Base-by-base conservation (phyloP, 2,888 invertebrate species). In the Punctoribates punctum region DNA sequence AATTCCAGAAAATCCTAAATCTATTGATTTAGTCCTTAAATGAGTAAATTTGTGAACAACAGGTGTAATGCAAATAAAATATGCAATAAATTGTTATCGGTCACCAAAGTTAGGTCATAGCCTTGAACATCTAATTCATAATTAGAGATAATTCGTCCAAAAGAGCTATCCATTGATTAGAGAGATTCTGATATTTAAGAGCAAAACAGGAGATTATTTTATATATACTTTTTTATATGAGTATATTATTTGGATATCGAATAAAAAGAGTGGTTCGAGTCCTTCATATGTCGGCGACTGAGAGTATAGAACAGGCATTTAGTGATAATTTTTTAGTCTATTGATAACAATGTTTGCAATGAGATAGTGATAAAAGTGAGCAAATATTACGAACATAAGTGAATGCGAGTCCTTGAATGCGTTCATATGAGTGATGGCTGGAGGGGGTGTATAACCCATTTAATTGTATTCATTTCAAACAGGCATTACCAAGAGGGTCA, bases 261-360 rank as follows among this genome's bases (percentile, higher is more conserved):
- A 54, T 23, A 60, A 60, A 60, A 65, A 34, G 34, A 65, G 9
- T 60, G 27, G 9, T 27, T 65, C n/a, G 34, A 65, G 65, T 34
- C 65, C 65, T 65, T 65, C 65, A 60, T 27, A 34, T 34, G 65
- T 65, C 65, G 65, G 65, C 65, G 65, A 65, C 65, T 38, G 57
- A 65, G 38, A 65, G n/a, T 34, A 65, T 34, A 65, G 65, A 65
- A 34, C 17, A 65, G 65, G 1, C 65, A 65, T 65, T 34, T 13
- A 11, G 17, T 65, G 20, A 54, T 65, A 27, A 4, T 20, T 60
- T 25, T 29, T 60, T 51, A n/a, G 17, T 51, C 8, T 9, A 60
- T 20, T 65, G 34, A 65, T 65, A 34, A 34, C 65, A 34, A 29
- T 65, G 65, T 65, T 65, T 65, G 65, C 34, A n/a, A 65, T 34